Evolutionary conservation across 2,797 vertebrate species (phyloP).

Genomic region (Arnoldichthys spilopterus): DNA sequence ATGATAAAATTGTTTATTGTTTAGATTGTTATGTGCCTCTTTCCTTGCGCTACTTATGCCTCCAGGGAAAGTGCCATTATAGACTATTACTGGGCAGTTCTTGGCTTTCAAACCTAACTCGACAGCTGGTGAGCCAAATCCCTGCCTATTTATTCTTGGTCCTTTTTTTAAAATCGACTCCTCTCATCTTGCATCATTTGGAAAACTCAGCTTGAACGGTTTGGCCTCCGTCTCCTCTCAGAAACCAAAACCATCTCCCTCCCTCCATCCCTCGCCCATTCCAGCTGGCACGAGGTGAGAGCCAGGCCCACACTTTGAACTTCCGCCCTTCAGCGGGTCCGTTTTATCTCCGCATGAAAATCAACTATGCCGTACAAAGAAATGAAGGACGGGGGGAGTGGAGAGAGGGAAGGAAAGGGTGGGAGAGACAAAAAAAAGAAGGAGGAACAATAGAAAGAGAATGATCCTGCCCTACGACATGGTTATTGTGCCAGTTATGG

Average conservation of each 20-base stretch:
- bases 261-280: neutral
- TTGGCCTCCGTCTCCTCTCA: slow-evolving; percentile 14
- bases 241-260: slow-evolving; percentile 34
- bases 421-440: neutral
- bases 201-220: slow-evolving; percentile 20
- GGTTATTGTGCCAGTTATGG: slow-evolving; percentile 7
- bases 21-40: neutral
- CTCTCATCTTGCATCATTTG: slow-evolving; percentile 27
- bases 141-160: slow-evolving; percentile 22
- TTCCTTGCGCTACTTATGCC: neutral
- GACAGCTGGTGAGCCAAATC: slow-evolving; percentile 32
- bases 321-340: slow-evolving; percentile 35
- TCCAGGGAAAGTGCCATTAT: neutral
- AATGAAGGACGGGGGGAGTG: neutral
- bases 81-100: slow-evolving; percentile 16
- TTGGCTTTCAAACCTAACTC: slow-evolving; percentile 27
- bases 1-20: neutral
- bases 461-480: neutral
- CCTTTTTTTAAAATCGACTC: slow-evolving; percentile 18
- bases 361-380: slow-evolving; percentile 14
- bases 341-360: slow-evolving; percentile 38
- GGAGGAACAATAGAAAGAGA: neutral
- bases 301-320: slow-evolving; percentile 25
- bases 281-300: slow-evolving; percentile 18
- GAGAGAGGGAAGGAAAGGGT: slow-evolving; percentile 1